These are phyloP conservation scores for Perccottus glenii DNA, from an alignment of 2,113 vertebrate genomes.

Conservation along the genomic window DNA sequence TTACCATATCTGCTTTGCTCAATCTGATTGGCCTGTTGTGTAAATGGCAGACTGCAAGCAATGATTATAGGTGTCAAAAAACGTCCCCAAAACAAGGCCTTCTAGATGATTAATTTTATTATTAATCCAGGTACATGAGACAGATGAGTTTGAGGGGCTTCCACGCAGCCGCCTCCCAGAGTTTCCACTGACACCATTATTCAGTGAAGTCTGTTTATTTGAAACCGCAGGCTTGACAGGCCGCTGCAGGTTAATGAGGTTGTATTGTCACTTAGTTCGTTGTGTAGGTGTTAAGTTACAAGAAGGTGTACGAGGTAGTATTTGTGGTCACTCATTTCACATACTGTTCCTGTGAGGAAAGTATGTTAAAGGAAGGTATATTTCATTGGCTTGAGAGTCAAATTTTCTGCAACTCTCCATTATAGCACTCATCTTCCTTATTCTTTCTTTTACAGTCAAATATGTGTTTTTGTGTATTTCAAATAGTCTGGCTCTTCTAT, in stretches of 20 bases:
- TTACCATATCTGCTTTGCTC: slow-evolving; percentile 16
- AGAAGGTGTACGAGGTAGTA: slow-evolving; percentile 20
- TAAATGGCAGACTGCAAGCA: no score
- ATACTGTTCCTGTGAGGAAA: background rate
- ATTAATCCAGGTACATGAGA: slow-evolving; percentile 59
- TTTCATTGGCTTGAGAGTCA: no score
- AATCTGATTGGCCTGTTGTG: no score
- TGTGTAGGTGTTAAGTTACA: slow-evolving; percentile 21
- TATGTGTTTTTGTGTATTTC: slow-evolving; percentile 61
- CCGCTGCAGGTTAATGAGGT: slow-evolving; percentile 26
- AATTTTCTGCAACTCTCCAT: background rate
- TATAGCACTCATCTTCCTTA: slow-evolving; percentile 27
- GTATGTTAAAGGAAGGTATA: no score
- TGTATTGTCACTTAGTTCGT: slow-evolving; percentile 31
- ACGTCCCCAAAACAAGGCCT: no score
- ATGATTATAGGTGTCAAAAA: slow-evolving; percentile 40
- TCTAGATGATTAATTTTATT: no score
- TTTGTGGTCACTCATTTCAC: background rate
- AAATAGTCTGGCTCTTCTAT: slow-evolving; percentile 64
- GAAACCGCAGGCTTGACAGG: slow-evolving; percentile 41
- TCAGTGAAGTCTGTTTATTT: slow-evolving; percentile 55
- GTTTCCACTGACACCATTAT: slow-evolving; percentile 67
- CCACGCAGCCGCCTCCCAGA: slow-evolving; percentile 44
- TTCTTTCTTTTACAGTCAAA: slow-evolving; percentile 65
- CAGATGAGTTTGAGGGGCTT: slow-evolving; percentile 56